Base-by-base conservation (phyloP, 2,888 invertebrate species). In the Andricus curvator region DNA sequence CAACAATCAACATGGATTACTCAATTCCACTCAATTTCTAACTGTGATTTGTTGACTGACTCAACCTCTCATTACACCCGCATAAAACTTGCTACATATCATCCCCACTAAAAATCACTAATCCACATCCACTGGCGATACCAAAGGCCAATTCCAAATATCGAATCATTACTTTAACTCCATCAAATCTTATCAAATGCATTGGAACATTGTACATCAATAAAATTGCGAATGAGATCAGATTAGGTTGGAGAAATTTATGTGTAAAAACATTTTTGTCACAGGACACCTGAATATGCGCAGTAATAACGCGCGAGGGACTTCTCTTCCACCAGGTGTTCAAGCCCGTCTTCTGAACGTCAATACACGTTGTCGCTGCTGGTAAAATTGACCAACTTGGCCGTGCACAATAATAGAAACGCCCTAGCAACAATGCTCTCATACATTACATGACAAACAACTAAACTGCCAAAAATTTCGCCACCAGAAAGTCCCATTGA, bases 351-450 rank as follows among this genome's bases (percentile, higher is more conserved):
- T 87, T 83, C 83, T 84, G 85, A 81, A 85, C 83, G 84, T 83
- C 84, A 89, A 90, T 92, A 91, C 90, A 90, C 89, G 87, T 88
- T 89, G 91, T 92, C 92, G 91, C 91, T 92, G 92, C 92, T 92
- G 91, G 92, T 88, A 87, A 89, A 88, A 89, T 84, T 84, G 84
- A 89, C 87, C 81, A 85, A 87, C 80, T 83, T 84, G 77, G 78
- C 77, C 80, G 78, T 82, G 37, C 67, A 48, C 48, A 78, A 77
- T 79, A 67, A 80, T 20, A 41, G 62, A 60, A 68, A 37, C 37
- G 37, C 33, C 8, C 3, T 33, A 29, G 78, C 66, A 17, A 22
- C 29, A 78, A 60, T 9, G 0, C 17, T 17, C 51, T 29, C 9
- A 22, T 68, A 48, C 44, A 44, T 25, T 44, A 11, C n/a, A 70